Conservation (phyloP, 2,888 invertebrate genomes). For the Nymphalis c-album region DNA sequence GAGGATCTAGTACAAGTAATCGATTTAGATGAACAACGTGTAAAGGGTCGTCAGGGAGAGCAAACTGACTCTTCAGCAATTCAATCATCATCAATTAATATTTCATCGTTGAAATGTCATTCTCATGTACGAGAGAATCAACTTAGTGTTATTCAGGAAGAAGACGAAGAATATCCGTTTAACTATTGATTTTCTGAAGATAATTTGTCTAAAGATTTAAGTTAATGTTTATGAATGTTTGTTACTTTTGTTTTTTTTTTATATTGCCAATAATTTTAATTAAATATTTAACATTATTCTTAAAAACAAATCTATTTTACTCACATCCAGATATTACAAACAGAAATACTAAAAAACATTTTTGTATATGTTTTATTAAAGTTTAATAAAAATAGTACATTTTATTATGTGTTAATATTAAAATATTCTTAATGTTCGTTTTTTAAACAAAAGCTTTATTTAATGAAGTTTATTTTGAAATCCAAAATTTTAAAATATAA, state of each 20-base stretch:
- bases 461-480: too few relatives aligned
- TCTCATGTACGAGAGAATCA: conserved; percentile 30
- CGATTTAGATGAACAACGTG: conserved; percentile 59
- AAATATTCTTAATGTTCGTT: too few relatives aligned
- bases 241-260: neutral
- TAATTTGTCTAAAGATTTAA: neutral
- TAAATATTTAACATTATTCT: too few relatives aligned
- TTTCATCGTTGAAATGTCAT: neutral
- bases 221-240: neutral
- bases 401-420: too few relatives aligned
- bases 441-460: too few relatives aligned
- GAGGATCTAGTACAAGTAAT: conserved; percentile 59
- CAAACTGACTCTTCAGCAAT: conserved; percentile 15
- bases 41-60: conserved; percentile 51
- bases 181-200: conserved; percentile 35
- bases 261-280: too few relatives aligned
- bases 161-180: conserved; percentile 61
- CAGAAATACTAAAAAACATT: too few relatives aligned
- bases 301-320: too few relatives aligned
- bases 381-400: too few relatives aligned
- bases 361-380: too few relatives aligned
- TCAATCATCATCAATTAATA: neutral
- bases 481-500: too few relatives aligned
- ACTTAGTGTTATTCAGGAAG: conserved; percentile 58
- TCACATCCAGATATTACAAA: too few relatives aligned